phyloP scores from a whole-genome alignment of 2,888 invertebrate genomes.

The Microchrysa polita region DNA sequence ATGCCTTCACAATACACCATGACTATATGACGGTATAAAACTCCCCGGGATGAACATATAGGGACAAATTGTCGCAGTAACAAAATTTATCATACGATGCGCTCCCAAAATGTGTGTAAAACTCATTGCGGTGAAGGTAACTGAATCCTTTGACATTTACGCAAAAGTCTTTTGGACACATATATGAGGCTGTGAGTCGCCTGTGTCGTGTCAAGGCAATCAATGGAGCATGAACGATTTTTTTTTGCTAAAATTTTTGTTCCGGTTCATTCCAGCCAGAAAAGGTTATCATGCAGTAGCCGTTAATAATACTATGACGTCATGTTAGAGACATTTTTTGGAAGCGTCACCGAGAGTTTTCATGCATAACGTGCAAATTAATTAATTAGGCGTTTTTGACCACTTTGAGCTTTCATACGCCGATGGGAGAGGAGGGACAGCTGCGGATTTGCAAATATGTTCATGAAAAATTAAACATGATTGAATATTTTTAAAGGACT shows the following conservation, averaged over 20 bases:
- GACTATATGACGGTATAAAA: background rate
- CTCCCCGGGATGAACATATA: background rate
- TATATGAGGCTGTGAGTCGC: background rate
- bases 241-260: background rate
- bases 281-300: background rate
- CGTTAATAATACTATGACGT: too few relatives aligned
- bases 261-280: background rate
- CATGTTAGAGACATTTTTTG: too few relatives aligned
- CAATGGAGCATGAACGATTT: background rate
- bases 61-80: background rate
- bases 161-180: background rate
- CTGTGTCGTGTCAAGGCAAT: slow-evolving; percentile 21
- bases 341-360: too few relatives aligned
- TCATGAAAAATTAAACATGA: background rate
- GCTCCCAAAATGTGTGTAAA: background rate
- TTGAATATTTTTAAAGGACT: too few relatives aligned
- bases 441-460: background rate
- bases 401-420: too few relatives aligned
- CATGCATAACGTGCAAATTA: too few relatives aligned
- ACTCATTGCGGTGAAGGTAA: background rate
- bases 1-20: background rate
- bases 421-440: background rate
- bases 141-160: slow-evolving; percentile 30
- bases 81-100: background rate
- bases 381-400: too few relatives aligned